Conservation (phyloP, 2,113 vertebrate species). For the Coptodon bakossiorum region DNA sequence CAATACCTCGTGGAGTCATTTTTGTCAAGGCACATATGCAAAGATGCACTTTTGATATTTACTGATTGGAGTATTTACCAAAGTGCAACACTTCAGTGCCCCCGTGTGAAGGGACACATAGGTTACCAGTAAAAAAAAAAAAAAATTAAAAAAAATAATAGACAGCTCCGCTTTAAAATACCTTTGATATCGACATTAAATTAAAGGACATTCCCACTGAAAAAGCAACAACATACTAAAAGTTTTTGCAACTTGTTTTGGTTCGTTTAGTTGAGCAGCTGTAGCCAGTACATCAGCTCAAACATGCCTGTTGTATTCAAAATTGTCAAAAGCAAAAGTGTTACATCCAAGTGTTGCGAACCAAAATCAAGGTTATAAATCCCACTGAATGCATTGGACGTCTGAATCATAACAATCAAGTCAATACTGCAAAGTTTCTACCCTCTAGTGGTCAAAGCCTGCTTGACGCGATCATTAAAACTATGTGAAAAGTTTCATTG, state of each 20-base stretch:
- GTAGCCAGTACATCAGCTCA: background rate
- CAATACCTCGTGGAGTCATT: background rate
- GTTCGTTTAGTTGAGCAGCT: background rate
- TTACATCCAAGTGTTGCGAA: background rate
- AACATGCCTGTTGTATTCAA: background rate
- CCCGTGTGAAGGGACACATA: background rate
- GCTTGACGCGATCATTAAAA: background rate
- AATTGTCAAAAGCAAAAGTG: background rate
- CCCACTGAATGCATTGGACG: background rate
- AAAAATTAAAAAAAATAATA: background rate
- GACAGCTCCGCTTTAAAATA: background rate
- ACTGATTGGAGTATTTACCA: background rate
- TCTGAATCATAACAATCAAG: background rate
- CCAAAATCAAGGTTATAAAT: background rate
- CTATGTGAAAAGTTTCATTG: background rate
- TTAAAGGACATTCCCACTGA: background rate
- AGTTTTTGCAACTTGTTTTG: background rate
- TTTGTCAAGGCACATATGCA: constrained; percentile 48
- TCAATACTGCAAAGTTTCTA: background rate
- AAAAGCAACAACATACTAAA: background rate
- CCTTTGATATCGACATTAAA: background rate
- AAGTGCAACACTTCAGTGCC: background rate
- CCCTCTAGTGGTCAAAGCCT: constrained; percentile 14
- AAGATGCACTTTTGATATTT: background rate
- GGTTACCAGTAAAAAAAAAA: background rate